These are phyloP conservation scores for Eupristina koningsbergeri DNA, from an alignment of 1,140 invertebrate species.

Conservation along the genomic window DNA sequence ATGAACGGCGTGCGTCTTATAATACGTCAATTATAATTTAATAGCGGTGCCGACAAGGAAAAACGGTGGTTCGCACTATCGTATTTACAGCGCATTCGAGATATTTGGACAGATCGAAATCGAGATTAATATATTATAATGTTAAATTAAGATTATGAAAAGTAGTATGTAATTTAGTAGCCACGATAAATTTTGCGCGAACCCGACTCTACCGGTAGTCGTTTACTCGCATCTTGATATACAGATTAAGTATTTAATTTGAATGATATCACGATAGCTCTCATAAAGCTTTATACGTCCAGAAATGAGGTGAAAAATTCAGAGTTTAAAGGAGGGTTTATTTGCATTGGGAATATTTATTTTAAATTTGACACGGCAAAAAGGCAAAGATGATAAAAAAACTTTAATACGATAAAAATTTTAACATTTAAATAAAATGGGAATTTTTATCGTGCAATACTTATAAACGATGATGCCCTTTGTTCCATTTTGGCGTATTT, in stretches of 20 bases:
- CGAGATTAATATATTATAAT: not conserved
- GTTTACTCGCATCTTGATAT: too few species aligned
- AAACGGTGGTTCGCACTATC: not conserved
- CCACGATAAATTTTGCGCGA: too few species aligned
- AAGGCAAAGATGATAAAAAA: not conserved
- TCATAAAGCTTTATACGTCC: not conserved
- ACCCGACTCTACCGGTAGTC: too few species aligned
- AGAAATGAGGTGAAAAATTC: too few species aligned
- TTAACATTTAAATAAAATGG: too few species aligned
- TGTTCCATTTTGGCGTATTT: not conserved
- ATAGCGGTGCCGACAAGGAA: not conserved
- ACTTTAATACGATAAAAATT: not conserved
- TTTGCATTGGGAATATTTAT: too few species aligned
- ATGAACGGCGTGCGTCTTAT: not conserved
- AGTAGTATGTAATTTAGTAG: not conserved
- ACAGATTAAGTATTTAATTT: too few species aligned
- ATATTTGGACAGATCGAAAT: not conserved
- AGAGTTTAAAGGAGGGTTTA: too few species aligned
- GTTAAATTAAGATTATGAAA: not conserved
- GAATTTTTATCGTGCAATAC: too few species aligned
- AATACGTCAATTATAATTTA: conserved; percentile 4
- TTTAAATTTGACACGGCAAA: too few species aligned
- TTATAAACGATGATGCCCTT: too few species aligned
- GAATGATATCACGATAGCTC: not conserved
- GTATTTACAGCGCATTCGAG: not conserved